phyloP scores from a whole-genome alignment of 1,140 invertebrate genomes.

The Archivesica marissinica region DNA sequence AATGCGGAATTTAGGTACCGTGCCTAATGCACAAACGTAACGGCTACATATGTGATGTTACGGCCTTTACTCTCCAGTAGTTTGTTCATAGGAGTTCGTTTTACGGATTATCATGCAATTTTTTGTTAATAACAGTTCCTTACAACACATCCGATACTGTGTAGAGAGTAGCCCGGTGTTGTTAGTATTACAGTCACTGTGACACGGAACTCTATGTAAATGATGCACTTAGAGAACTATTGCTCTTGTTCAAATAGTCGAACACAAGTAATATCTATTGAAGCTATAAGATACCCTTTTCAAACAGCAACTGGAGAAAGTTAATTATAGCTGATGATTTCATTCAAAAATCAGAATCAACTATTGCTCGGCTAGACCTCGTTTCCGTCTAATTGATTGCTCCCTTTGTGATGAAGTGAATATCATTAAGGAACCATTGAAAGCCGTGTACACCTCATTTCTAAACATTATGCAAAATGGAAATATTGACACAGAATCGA shows the following conservation, averaged over 20 bases:
- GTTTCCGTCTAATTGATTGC: background rate
- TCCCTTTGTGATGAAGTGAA: background rate
- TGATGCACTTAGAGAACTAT: background rate
- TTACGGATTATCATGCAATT: no score
- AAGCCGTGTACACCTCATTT: background rate
- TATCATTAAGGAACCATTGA: background rate
- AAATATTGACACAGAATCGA: conserved; percentile 28
- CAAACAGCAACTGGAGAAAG: background rate
- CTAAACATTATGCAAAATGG: conserved; percentile 18
- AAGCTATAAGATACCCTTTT: background rate
- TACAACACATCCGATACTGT: background rate
- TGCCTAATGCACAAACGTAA: no score
- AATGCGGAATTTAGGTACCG: no score
- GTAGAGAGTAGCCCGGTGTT: background rate
- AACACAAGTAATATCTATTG: background rate
- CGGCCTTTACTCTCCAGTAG: no score
- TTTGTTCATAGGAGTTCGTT: no score
- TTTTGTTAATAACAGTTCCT: no score
- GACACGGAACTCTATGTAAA: no score
- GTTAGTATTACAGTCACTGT: no score
- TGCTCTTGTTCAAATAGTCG: background rate
- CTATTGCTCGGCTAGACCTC: background rate
- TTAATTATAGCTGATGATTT: background rate
- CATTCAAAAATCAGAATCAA: background rate
- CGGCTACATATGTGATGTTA: no score